These are phyloP conservation scores for Xanthorhoe spadicearia DNA, from an alignment of 2,888 invertebrate species.

Conservation along the genomic window DNA sequence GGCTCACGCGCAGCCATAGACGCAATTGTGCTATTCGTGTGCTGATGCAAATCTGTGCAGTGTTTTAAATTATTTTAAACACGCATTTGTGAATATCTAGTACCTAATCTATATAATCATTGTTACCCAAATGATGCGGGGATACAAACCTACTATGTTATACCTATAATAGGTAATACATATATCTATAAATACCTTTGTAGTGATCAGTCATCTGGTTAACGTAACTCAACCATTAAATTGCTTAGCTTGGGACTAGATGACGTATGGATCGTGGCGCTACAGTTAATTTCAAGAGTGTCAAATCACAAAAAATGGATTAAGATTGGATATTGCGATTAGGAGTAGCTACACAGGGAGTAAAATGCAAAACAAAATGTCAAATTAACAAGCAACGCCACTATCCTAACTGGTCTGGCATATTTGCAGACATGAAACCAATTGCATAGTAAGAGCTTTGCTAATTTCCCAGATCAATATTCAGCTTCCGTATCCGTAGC, in stretches of 20 bases:
- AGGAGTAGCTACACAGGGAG: no score
- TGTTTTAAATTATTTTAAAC: constrained; percentile 4
- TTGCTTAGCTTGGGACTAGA: no score
- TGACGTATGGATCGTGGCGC: no score
- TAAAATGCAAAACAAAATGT: background rate
- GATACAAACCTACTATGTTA: no score
- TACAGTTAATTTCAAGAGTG: no score
- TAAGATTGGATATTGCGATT: no score
- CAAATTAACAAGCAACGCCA: background rate
- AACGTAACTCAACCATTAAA: no score
- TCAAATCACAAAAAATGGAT: no score
- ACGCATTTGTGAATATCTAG: background rate
- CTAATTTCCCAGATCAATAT: constrained; percentile 49
- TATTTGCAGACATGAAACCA: constrained; percentile 21
- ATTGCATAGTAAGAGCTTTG: constrained; percentile 32
- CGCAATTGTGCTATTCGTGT: constrained; percentile 22
- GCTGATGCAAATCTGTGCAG: constrained; percentile 7
- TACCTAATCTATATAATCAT: background rate
- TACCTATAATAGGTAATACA: no score
- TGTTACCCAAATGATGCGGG: no score
- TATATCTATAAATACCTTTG: no score
- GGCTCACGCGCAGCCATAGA: constrained; percentile 41
- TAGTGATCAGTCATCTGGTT: no score
- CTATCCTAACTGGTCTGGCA: background rate
- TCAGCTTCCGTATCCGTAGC: constrained; percentile 48